Evolutionary conservation across 2,888 invertebrate species (phyloP), one percentile per base, ranked within the genome.

Genomic region (Diarsia dahlii): DNA sequence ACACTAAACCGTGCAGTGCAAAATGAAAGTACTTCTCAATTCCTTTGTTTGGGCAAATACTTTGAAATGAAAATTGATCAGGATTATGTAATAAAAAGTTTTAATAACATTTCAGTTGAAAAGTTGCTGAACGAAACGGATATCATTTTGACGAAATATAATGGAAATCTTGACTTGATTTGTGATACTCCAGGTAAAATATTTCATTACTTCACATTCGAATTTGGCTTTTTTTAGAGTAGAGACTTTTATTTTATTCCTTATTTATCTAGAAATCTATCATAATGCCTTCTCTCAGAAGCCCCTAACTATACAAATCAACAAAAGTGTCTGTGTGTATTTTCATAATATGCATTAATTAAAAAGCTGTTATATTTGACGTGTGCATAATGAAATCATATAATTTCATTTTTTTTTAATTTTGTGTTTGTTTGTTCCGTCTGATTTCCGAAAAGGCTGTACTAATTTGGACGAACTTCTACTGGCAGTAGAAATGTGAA

Each of bases 91-190:
- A 79, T 83, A 66, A 73, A 73, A 66, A 62, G 56, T 84, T 80
- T 82, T 71, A 50, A 45, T 78, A 74, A 63, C 70, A 79, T 94
- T 93, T 88, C 93, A 97, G 98, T 98, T 89, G 98, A 98, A 90
- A 94, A 95, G 76, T 94, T 98, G 20, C 93, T 98, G 39, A 97
- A 98, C 85, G 97, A 97, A 86, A 98, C 98, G 0, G 95, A 97
- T 70, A 94, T 98, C 28, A 97, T 97, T 70, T 97, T 98, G 1
- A 97, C 97, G 52, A 98, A 98, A 28, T 98, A 98, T 90, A 98
- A 97, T 84, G 98, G 98, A 50, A 98, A 99, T 89, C 95, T 99
- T 81, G 99, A 99, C 93, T 97, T 99, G 28, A 98, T 99, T 89
- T 98, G 98, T 81, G 98, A 98, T 88, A 98, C 98, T 23, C 97